Base-by-base conservation (phyloP, 2,888 invertebrate genomes). In the Dolomedes plantarius region DNA sequence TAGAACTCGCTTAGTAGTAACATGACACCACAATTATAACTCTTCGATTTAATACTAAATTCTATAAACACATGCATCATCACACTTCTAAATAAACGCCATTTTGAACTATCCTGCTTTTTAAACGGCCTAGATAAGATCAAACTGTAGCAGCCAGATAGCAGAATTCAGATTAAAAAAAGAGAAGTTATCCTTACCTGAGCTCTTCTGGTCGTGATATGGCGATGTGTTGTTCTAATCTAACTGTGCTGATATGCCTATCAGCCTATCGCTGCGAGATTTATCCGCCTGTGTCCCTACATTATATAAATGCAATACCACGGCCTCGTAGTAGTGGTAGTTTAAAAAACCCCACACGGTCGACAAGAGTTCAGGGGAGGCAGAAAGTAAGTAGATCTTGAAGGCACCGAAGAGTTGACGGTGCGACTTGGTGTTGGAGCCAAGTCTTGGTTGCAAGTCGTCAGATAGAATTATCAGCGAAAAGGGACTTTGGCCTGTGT, bases 51-150 rank as follows among this genome's bases (percentile, higher is more conserved):
- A n/a, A n/a, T n/a, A n/a, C n/a, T n/a, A n/a, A n/a, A 7, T 56
- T 11, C 23, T 16, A 23, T 56, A 56, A 56, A 56, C 56, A 56
- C 56, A 23, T 56, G 23, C 56, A 56, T n/a, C 56, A 56, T 23
- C 56, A 56, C 19, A 56, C 1, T 16, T 16, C 23, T 32, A 64
- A 82, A 76, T 71, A 76, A 69, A 32, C 82, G 71, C 82, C 76
- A 82, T 82, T 64, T 76, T 71, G 64, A 71, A 62, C 82, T 29
- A 76, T 68, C 64, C 32, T 68, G 39, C 75, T 65, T 82, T 82
- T 76, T 82, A 82, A 82, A 64, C 71, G 31, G 32, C 29, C 39
- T 16, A 76, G 82, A 82, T 82, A 82, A 82, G 82, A 82, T 82
- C 82, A 82, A 50, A 62, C 64, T 76, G 76, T 32, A 50, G 36